Conservation (phyloP, 2,797 vertebrate genomes). For the Hirundo rustica region DNA sequence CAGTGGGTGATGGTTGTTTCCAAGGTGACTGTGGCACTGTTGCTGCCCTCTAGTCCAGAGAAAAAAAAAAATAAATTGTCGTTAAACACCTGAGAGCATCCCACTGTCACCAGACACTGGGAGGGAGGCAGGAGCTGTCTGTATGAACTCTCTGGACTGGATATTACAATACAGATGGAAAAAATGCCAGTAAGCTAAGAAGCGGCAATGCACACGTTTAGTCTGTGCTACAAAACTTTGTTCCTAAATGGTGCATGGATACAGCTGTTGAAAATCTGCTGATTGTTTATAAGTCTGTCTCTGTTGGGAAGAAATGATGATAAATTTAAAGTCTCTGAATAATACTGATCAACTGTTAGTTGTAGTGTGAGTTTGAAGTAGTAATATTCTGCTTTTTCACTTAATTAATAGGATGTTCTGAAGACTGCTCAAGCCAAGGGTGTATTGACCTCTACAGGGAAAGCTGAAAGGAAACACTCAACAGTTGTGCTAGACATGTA, state of each 20-base stretch:
- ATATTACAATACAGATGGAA: neutral
- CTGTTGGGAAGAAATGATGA: neutral
- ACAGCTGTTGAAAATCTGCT: neutral
- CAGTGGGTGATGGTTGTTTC: constrained; percentile 88
- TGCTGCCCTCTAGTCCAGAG: constrained; percentile 72
- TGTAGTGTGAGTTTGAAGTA: neutral
- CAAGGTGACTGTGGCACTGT: constrained; percentile 80
- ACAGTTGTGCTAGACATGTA: neutral
- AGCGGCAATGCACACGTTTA: rapidly evolving
- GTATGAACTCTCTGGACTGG: neutral
- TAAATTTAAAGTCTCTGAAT: neutral
- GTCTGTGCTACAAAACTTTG: neutral
- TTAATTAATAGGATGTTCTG: neutral
- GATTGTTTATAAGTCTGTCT: neutral
- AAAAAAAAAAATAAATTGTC: constrained; percentile 26
- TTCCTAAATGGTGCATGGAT: neutral
- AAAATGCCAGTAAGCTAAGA: neutral
- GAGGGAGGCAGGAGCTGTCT: neutral
- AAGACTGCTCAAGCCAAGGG: neutral
- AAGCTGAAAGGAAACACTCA: neutral
- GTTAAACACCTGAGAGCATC: constrained; percentile 82
- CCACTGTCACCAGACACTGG: constrained; percentile 37
- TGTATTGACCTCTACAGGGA: neutral
- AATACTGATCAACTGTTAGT: neutral
- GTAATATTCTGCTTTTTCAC: neutral